phyloP scores from a whole-genome alignment of 2,113 vertebrate species.

The Panurus biarmicus region DNA sequence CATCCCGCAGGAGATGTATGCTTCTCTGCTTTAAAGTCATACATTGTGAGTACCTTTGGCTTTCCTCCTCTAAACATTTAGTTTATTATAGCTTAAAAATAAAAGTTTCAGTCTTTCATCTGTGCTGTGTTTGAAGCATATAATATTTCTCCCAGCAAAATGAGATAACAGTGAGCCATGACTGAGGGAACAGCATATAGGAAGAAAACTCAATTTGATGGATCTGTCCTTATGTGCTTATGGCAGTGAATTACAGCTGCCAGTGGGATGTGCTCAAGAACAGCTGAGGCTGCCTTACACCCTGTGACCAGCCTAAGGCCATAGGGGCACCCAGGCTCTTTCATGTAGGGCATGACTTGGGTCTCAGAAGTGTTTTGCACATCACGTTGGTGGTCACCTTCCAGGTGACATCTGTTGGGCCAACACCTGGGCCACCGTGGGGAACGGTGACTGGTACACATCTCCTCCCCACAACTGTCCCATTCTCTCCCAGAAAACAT shows the following conservation, averaged over 20 bases:
- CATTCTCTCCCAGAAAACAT: rapidly evolving
- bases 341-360: no score
- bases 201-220: background rate
- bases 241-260: background rate
- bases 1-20: background rate
- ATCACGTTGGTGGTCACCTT: background rate
- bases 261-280: background rate
- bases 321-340: background rate
- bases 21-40: background rate
- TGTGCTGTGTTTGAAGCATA: background rate
- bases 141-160: background rate
- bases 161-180: background rate
- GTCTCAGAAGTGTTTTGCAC: background rate
- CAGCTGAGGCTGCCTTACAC: background rate
- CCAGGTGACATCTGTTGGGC: background rate
- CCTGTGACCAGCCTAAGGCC: background rate
- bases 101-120: background rate
- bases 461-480: background rate
- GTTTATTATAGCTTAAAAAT: background rate
- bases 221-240: rapidly evolving
- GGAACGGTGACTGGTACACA: background rate
- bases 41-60: rapidly evolving
- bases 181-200: background rate
- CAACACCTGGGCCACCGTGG: rapidly evolving
- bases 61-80: background rate